Percentiles rank a stretch among this genome's conserved stretches.
Conservation (phyloP, 2,888 invertebrate genomes). For the Abscondita cerata region DNA sequence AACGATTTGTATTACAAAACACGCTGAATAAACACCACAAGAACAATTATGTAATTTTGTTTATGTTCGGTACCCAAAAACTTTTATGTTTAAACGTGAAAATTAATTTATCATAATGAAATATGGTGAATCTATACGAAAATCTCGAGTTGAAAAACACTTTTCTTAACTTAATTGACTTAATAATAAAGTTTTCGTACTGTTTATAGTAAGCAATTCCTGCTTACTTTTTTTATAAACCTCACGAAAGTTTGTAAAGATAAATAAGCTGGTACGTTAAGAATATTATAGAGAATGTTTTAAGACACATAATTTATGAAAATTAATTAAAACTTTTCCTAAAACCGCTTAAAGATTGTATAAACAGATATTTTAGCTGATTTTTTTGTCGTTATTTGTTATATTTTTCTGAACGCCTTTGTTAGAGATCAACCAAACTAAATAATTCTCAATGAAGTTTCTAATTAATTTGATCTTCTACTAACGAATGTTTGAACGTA, state of each 20-base stretch:
- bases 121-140: no score
- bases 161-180: not conserved
- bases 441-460: not conserved
- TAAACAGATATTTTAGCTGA: no score
- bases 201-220: not conserved
- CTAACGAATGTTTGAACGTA: not conserved
- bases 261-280: not conserved
- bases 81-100: no score
- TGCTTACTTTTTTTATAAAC: slow-evolving; percentile 4
- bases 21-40: no score
- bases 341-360: not conserved
- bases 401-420: no score
- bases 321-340: slow-evolving; percentile 8
- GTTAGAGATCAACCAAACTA: no score
- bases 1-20: no score
- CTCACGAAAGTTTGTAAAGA: slow-evolving; percentile 5
- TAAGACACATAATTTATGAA: not conserved
- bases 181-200: not conserved
- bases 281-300: not conserved
- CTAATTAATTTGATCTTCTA: not conserved
- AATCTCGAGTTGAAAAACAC: no score
- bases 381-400: no score
- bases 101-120: no score
- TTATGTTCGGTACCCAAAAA: no score
- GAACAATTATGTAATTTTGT: no score